Base-by-base conservation (phyloP, 2,888 invertebrate genomes). In the Callinectes sapidus region DNA sequence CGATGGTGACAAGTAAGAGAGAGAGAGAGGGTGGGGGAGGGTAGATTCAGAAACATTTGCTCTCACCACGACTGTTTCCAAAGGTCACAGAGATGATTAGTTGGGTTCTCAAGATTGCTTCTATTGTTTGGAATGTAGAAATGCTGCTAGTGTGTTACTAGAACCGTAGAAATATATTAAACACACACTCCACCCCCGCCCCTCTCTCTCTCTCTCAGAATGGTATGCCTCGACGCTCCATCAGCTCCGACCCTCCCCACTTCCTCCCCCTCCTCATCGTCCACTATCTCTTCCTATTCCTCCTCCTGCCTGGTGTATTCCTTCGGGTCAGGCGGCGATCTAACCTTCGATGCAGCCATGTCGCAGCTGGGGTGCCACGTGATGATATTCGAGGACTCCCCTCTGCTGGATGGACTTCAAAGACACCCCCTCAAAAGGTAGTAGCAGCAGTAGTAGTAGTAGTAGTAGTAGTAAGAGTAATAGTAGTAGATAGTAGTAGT, bases 1-100 rank as follows among this genome's bases (percentile, higher is more conserved):
- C n/a, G 48, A 87, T 48, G 87, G 87, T 48, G 42, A 87, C 28
- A 87, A 42, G 87, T 87, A 87, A 42, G 87, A 6, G 14, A 32
- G 35, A 86, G 28, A 86, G 18, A 77, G 32, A 28, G n/a, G 13
- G 32, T n/a, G 77, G n/a, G 35, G n/a, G n/a, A n/a, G n/a, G n/a
- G n/a, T n/a, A n/a, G n/a, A n/a, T n/a, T n/a, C n/a, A n/a, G n/a
- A n/a, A n/a, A n/a, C n/a, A n/a, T n/a, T n/a, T n/a, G 39, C 39
- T 39, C 5, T 61, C 61, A 18, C 61, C 61, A 3, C 23, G 18
- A 23, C 23, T 39, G 39, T 3, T 23, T 23, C 3, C 61, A 61
- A 23, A 23, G 16, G 61, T 2, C 61, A 16, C 61, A 61, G 61
- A 23, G 16, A 23, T 61, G 23, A 16, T 2, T 18, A 61, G 61